Conservation (phyloP, 2,888 invertebrate species). For the Conus canariensis region DNA sequence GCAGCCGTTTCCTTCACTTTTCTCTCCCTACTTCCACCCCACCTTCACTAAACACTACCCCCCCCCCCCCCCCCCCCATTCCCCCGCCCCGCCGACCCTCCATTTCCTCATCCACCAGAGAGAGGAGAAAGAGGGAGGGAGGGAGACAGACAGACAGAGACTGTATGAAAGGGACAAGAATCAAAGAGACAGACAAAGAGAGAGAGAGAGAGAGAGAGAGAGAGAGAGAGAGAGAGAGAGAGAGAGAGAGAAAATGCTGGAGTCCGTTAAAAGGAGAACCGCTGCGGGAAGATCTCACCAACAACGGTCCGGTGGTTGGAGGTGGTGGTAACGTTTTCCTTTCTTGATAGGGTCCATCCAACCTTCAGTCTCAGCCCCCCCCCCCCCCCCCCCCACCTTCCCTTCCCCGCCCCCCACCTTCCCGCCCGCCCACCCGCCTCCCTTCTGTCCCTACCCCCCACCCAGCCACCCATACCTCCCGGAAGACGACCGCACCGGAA, state of each 20-base stretch:
- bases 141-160: neutral
- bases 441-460: no score
- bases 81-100: neutral
- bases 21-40: neutral
- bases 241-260: neutral
- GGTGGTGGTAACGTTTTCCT: no score
- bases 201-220: slow-evolving; percentile 10
- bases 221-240: neutral
- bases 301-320: no score
- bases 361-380: no score
- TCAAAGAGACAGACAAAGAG: neutral
- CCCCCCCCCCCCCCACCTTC: no score
- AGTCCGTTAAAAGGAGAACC: neutral
- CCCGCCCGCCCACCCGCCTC: no score
- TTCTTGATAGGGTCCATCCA: no score
- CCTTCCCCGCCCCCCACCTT: no score
- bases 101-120: neutral
- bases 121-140: neutral
- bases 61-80: neutral
- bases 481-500: no score
- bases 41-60: neutral
- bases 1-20: neutral
- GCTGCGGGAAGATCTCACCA: no score
- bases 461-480: no score
- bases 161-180: neutral